A percentile compares a stretch with the other conserved stretches of the same genome.
Evolutionary conservation across 2,113 vertebrate species (phyloP).

Genomic region (Geococcyx californianus): DNA sequence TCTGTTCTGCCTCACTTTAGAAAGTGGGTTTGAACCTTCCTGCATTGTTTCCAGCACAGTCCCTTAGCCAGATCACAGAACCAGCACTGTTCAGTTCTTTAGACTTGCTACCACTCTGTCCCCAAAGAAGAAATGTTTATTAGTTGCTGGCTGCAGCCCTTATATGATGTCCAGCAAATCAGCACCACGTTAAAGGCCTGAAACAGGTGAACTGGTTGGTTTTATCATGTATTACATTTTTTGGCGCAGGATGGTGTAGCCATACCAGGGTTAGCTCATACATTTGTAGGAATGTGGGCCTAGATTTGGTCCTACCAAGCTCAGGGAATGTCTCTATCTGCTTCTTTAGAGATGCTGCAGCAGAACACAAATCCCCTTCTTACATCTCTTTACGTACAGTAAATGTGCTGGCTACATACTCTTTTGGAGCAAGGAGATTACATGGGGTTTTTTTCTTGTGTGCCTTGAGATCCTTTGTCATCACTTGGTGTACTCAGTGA

Average conservation of each 20-base stretch:
- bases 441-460: fast-evolving
- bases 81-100: neutral
- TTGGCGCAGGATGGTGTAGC: neutral
- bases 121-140: neutral
- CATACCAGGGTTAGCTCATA: neutral
- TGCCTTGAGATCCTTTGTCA: neutral
- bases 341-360: neutral
- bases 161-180: fast-evolving
- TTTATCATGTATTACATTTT: neutral
- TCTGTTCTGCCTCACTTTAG: neutral
- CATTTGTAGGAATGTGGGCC: neutral
- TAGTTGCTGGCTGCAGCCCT: neutral
- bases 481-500: neutral
- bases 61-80: neutral
- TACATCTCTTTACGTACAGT: neutral
- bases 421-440: neutral
- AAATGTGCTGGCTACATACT: neutral
- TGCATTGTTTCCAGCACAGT: neutral
- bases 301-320: neutral
- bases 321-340: neutral
- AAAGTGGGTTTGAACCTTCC: neutral
- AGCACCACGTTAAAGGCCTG: neutral
- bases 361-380: neutral
- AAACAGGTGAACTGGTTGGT: neutral
- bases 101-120: neutral